Conservation (phyloP, 1,140 invertebrate genomes). For the Hesperophylax magnus region DNA sequence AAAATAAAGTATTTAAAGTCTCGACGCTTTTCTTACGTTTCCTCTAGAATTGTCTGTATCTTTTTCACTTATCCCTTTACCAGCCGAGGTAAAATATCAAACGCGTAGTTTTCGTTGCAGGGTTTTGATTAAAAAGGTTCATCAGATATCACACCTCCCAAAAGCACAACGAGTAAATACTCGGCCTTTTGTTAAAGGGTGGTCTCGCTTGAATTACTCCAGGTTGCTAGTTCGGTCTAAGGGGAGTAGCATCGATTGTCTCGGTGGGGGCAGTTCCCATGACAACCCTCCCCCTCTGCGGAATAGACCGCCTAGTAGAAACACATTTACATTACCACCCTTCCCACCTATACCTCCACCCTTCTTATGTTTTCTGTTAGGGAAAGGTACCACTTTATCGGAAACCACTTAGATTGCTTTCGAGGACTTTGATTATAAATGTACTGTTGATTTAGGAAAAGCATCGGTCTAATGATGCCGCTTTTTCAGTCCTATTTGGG, state of each 20-base stretch:
- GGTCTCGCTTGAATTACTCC: not conserved
- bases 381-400: not conserved
- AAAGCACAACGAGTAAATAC: not conserved
- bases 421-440: not conserved
- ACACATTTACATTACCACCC: not conserved
- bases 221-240: not conserved
- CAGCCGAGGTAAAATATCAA: too few species aligned
- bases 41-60: too few species aligned
- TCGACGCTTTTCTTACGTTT: too few species aligned
- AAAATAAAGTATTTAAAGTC: too few species aligned
- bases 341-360: not conserved
- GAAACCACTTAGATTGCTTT: not conserved
- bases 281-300: not conserved
- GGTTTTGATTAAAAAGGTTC: too few species aligned
- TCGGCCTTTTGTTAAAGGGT: not conserved
- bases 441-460: too few species aligned
- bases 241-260: constrained; percentile 9
- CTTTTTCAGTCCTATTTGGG: too few species aligned
- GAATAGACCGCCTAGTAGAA: constrained; percentile 1
- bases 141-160: not conserved
- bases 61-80: too few species aligned
- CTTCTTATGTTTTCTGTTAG: not conserved
- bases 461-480: too few species aligned
- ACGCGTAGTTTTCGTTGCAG: too few species aligned
- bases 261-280: not conserved